Evolutionary conservation across 2,113 vertebrate genomes (phyloP), one percentile per base, ranked within the genome.

Genomic region (Typhlomys cinereus): DNA sequence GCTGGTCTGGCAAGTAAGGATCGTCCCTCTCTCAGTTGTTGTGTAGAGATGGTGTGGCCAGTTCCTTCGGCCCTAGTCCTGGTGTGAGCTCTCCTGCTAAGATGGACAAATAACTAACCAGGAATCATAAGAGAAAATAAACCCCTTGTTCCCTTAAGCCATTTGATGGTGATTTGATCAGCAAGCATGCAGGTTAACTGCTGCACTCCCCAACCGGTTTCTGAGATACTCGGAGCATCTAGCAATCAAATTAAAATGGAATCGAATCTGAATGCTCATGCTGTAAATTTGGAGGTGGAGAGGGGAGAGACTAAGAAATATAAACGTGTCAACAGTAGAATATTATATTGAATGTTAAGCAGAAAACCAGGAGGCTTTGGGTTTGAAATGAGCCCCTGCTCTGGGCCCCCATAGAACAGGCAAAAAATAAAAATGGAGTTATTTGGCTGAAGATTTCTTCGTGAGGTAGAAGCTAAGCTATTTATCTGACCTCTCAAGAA

Each of bases 401-500:
- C 54, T n/a, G 17, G 39, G 52, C 12, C 44, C n/a, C 11, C 34
- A 20, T 11, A 66, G 8, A 23, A 12, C 31, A 23, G 46, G 4
- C 1, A 54, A 31, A 54, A 66, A n/a, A 34, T 74, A 34, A 81
- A 81, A 74, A 64, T 81, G 75, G 57, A 80, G 36, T 81, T 23
- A 23, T 57, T 64, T 3, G 15, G 67, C 29, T 34, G 7, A 73
- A 73, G 44, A 62, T 27, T 48, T 17, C 7, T 29, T 61, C 66
- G 31, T 73, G 11, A 74, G 46, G 31, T 36, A 50, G 46, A 87
- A 80, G 74, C 31, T 25, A 73, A 57, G 57, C 46, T 81, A 12
- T 66, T 81, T 87, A 81, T 74, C 54, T 88, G 84, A 81, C 46
- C 25, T 88, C 78, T 69, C 23, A 71, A 66, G 66, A 64, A 81